Evolutionary conservation across 2,888 invertebrate species (phyloP), one percentile per base, ranked within the genome.

Genomic region (Athripsodes cinereus): DNA sequence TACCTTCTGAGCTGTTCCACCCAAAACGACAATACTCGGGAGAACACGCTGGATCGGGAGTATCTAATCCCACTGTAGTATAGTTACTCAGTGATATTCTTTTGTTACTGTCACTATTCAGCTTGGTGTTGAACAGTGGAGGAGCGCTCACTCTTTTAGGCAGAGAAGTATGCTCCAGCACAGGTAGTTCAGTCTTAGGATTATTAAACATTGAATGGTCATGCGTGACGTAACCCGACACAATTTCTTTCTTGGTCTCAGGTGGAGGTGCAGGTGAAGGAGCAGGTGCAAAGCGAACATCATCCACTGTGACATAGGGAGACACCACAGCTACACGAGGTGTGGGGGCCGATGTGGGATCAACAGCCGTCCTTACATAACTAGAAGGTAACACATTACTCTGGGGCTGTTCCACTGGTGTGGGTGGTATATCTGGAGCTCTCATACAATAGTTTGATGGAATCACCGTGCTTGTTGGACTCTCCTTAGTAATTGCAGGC

Each of bases 21-120:
- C 78, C 78, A 67, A 79, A 78, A 19, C 78, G 72, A 66, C 78
- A 78, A 64, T 79, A 79, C 61, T 77, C 77, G 5, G 78, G 78
- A 26, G 78, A 77, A 74, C 78, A 76, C 10, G 58, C 44, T 22
- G 55, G 50, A 11, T 55, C 55, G 11, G 55, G 49, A 31, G 19
- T 16, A 10, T 22, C 20, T 10, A 35, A 18, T 11, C 40, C 53
- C 18, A 21, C 19, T 19, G 22, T 75, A 47, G 76, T 74, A 64
- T 77, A 78, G 59, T 76, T 75, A 16, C 40, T 40, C n/a, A 53
- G 40, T n/a, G 60, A 60, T 20, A 31, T 52, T 13, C 55, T 53
- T 21, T 55, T 60, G 51, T 57, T 53, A 13, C 31, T 22, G 50
- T 57, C 57, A 13, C 20, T 22, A 11, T 5, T 22, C 6, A 20